Evolutionary conservation across 2,797 vertebrate species (phyloP), one percentile per base, ranked within the genome.

Genomic region (Siniperca scherzeri): DNA sequence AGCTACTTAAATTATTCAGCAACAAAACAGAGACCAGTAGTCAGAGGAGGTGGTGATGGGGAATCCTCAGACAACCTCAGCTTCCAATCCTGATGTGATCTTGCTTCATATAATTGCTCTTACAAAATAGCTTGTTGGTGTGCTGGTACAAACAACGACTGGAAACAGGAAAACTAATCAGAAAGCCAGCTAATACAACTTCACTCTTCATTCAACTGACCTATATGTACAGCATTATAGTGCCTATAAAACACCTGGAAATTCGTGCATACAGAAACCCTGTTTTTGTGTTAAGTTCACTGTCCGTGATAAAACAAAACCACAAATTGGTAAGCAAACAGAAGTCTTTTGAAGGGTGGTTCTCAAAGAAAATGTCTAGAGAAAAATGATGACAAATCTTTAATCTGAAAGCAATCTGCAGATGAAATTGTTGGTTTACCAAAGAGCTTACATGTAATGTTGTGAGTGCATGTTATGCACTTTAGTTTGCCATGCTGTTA

Each of bases 71-170:
- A 73, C 38, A 68, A 22, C 38, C 42, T 71, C 21, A 70, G 14
- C 65, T 48, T 57, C 38, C 30, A 48, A 40, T 61, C 72, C 60
- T 83, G 68, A 67, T 77, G 77, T 25, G 55, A 80, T 86, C 67
- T 61, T 81, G 67, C 77, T 77, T 75, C 36, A 57, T 19, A n/a
- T 85, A 74, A 72, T 79, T 79, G 13, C 55, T 84, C 64, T 86
- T 84, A 76, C 70, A 80, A 65, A 71, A 82, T 50, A 6, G 7
- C 3, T n/a, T 62, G 64, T 74, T 59, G 14, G 14, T 73, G 8
- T 42, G 36, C 48, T 67, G 36, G 36, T 61, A 55, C n/a, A 64
- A 75, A 69, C 48, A 77, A 68, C 30, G 27, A 22, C 53, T 56
- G 62, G 7, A 74, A 55, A 80, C 11, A 56, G 9, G 65, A 57